A percentile compares a stretch with the other conserved stretches of the same genome.
Evolutionary conservation across 2,797 vertebrate genomes (phyloP).

Genomic region (Lacerta viridis): DNA sequence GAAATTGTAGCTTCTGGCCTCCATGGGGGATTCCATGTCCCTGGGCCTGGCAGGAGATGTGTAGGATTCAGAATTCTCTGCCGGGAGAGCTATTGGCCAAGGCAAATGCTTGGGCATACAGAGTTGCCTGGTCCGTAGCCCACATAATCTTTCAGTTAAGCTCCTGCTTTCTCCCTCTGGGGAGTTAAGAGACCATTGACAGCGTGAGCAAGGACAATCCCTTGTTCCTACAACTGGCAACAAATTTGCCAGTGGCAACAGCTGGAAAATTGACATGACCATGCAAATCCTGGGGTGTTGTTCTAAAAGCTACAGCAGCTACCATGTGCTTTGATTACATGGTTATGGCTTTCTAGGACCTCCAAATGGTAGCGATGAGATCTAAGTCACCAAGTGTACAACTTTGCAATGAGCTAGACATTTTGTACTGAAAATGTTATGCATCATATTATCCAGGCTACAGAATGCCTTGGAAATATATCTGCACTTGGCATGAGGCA

Average conservation of each 20-base stretch:
- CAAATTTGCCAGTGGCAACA: conserved; percentile 56
- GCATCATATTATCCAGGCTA: background rate
- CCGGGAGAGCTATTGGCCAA: conserved; percentile 61
- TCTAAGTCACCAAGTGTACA: background rate
- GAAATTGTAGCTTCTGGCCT: conserved; percentile 59
- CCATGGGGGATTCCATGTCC: conserved; percentile 24
- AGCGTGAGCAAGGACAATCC: conserved; percentile 61
- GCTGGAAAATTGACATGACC: conserved; percentile 50
- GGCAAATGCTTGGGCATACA: conserved; percentile 47
- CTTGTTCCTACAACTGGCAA: conserved; percentile 52
- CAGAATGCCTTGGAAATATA: too few relatives aligned
- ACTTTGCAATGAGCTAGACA: background rate
- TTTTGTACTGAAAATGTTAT: background rate
- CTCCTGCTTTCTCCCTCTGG: conserved; percentile 55
- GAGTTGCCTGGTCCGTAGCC: conserved; percentile 61
- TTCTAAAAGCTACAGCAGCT: background rate
- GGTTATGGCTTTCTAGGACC: background rate
- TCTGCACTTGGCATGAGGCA: background rate
- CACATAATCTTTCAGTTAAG: conserved; percentile 73
- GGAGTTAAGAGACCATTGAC: conserved; percentile 61
- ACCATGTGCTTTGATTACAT: background rate
- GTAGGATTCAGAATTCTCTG: conserved; percentile 66
- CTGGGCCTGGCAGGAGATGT: conserved; percentile 65
- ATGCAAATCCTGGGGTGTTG: background rate
- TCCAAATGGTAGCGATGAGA: background rate